Conservation (phyloP, 30 jellyfish, hydroid and myxozoan species). For the Pelagia noctiluca region DNA sequence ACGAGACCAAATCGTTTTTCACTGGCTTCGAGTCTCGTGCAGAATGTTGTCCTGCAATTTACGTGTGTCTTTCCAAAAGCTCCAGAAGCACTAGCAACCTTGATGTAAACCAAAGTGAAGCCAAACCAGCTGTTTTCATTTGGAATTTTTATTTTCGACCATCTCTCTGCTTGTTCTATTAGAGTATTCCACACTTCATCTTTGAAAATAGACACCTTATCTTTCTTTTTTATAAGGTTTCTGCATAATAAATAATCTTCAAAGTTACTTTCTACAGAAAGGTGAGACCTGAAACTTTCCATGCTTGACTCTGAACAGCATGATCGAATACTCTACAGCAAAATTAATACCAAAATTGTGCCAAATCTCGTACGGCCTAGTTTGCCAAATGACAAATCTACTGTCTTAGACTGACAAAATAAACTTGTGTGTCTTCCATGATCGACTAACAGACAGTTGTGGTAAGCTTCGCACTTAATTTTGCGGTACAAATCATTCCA, state of each 20-base stretch:
- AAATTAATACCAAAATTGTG: no score
- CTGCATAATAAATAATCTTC: neutral
- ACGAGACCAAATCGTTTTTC: neutral
- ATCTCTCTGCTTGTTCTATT: neutral
- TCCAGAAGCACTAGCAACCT: neutral
- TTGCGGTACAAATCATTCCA: no score
- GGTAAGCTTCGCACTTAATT: no score
- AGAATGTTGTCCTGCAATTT: constrained; percentile 9
- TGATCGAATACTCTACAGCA: no score
- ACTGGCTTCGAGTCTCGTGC: neutral
- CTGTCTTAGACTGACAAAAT: no score
- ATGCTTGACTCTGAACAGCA: no score
- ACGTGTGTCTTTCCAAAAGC: constrained; percentile 13
- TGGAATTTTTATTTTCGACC: neutral
- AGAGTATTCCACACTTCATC: neutral
- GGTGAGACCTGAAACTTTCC: no score
- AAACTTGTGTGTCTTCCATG: no score
- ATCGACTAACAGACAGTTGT: no score
- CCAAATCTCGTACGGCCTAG: no score
- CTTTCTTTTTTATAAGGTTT: neutral
- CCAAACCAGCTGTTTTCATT: neutral
- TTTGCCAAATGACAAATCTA: no score
- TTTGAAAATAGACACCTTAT: neutral
- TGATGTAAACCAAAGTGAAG: neutral
- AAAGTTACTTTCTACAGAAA: no score